Percentiles rank a stretch among this genome's conserved stretches.
These are phyloP conservation scores for Enteromius fasciolatus DNA, from an alignment of 2,797 vertebrate genomes.

Conservation along the genomic window DNA sequence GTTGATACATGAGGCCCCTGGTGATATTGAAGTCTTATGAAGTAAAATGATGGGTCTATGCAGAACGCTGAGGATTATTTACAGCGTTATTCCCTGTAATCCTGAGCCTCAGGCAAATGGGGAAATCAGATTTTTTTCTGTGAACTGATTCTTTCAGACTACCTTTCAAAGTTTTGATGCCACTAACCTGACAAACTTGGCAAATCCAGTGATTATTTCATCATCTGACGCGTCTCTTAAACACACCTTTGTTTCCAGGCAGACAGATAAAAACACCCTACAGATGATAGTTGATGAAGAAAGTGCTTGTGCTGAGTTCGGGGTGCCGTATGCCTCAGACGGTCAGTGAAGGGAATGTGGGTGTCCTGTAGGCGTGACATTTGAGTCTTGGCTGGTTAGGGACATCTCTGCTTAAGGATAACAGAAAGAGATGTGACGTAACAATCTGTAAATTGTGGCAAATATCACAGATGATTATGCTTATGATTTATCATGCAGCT, in stretches of 20 bases:
- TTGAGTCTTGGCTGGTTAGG: neutral
- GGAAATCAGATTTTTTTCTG: neutral
- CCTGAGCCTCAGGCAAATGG: neutral
- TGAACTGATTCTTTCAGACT: neutral
- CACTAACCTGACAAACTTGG: neutral
- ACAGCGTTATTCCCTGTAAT: neutral
- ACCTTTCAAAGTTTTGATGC: neutral
- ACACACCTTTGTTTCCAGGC: neutral
- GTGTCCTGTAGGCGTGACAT: neutral
- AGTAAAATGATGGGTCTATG: neutral
- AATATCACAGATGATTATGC: neutral
- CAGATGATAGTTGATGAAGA: neutral
- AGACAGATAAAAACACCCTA: neutral
- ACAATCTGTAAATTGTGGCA: neutral
- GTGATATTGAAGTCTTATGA: neutral
- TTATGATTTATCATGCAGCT: neutral
- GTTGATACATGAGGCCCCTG: neutral
- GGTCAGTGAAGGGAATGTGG: conserved; percentile 4
- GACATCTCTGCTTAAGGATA: neutral
- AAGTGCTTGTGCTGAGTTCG: neutral
- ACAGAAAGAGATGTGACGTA: neutral
- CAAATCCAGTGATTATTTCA: conserved; percentile 2
- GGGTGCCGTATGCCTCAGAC: conserved; percentile 2
- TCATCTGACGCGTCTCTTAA: neutral
- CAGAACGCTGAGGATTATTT: neutral